Percentiles rank a stretch among this genome's conserved stretches.
Evolutionary conservation across 2,888 invertebrate genomes (phyloP).

Genomic region (Drosophila hamatofila): DNA sequence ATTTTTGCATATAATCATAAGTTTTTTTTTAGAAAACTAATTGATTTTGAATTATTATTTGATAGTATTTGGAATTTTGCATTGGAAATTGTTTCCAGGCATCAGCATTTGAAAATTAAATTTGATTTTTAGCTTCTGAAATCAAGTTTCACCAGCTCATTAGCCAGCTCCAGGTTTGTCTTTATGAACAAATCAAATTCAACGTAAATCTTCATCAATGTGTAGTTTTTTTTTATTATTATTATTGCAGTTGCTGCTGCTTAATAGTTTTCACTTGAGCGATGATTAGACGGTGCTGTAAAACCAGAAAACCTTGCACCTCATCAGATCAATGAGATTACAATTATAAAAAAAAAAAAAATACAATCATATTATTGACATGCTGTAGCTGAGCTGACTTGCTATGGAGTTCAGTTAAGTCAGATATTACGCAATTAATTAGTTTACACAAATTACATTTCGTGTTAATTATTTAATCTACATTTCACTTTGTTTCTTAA

Average conservation of each 20-base stretch:
- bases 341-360: conserved; percentile 14
- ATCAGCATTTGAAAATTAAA: conserved; percentile 1
- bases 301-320: conserved; percentile 42
- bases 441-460: not conserved
- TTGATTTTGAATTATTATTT: not conserved
- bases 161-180: not conserved
- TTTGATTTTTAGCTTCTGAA: not conserved
- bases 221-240: not conserved
- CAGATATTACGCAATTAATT: conserved; percentile 14
- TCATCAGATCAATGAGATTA: conserved; percentile 27
- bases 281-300: conserved; percentile 3
- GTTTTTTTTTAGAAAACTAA: not conserved
- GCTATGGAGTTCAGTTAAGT: conserved; percentile 11
- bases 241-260: not conserved
- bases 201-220: conserved; percentile 4
- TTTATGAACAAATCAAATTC: conserved; percentile 7
- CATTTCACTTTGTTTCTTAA: conserved; percentile 4
- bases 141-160: conserved; percentile 22
- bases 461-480: not conserved
- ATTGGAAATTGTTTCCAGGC: no score
- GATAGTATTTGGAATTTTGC: not conserved
- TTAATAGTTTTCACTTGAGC: conserved; percentile 25
- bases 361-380: conserved; percentile 14
- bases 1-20: not conserved
- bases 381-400: conserved; percentile 10